A percentile compares a stretch with the other conserved stretches of the same genome.
These are phyloP conservation scores for Epistrophe grossulariae DNA, from an alignment of 2,888 invertebrate species.

Conservation along the genomic window DNA sequence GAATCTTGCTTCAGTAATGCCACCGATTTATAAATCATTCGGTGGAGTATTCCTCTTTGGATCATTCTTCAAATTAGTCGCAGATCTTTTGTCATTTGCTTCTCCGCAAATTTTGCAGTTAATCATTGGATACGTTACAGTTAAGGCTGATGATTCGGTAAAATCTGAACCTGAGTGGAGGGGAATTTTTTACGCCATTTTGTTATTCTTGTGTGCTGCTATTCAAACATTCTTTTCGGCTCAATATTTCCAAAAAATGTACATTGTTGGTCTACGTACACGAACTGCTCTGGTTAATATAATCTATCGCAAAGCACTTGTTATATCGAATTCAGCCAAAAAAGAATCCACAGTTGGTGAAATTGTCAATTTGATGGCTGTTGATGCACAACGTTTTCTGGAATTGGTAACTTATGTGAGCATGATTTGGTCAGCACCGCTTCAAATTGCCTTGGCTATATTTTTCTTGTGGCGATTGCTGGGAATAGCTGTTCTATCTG, in stretches of 20 bases:
- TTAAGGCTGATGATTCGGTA: slow-evolving; percentile 79
- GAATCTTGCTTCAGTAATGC: slow-evolving; percentile 92
- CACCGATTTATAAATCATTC: slow-evolving; percentile 93
- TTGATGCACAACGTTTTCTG: slow-evolving; percentile 94
- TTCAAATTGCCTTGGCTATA: slow-evolving; percentile 93
- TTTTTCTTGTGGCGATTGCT: slow-evolving; percentile 93
- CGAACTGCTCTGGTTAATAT: slow-evolving; percentile 94
- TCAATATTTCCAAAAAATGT: slow-evolving; percentile 96
- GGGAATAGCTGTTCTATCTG: slow-evolving; percentile 93
- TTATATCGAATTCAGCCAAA: slow-evolving; percentile 91
- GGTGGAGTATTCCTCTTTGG: slow-evolving; percentile 94
- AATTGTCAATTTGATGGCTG: slow-evolving; percentile 96
- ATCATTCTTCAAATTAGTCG: slow-evolving; percentile 90
- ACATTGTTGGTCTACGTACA: slow-evolving; percentile 94
- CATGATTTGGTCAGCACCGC: slow-evolving; percentile 95
- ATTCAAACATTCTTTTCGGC: slow-evolving; percentile 93
- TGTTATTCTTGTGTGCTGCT: slow-evolving; percentile 90
- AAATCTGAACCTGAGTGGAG: slow-evolving; percentile 89
- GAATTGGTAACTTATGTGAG: slow-evolving; percentile 93
- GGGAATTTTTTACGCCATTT: slow-evolving; percentile 92
- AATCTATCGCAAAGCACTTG: slow-evolving; percentile 93
- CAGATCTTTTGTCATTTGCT: slow-evolving; percentile 93
- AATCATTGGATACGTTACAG: slow-evolving; percentile 89
- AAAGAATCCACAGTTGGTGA: slow-evolving; percentile 95
- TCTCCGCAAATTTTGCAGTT: slow-evolving; percentile 94